phyloP scores from a whole-genome alignment of 1,140 invertebrate species.

The Berghia stephanieae region DNA sequence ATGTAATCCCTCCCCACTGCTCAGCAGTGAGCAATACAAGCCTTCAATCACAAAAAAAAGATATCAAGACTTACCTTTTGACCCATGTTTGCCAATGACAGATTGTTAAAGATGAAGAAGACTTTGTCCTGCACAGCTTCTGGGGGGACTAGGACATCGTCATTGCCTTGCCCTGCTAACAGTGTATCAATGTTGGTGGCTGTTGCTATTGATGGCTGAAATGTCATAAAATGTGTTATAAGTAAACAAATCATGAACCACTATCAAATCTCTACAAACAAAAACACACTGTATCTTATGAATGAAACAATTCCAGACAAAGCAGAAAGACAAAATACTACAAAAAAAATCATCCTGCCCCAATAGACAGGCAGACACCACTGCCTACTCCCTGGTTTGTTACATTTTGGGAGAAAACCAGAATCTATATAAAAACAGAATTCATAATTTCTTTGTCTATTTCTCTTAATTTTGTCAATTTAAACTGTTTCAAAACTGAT shows the following conservation, averaged over 20 bases:
- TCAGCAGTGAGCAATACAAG: no score
- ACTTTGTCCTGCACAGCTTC: slow-evolving; percentile 82
- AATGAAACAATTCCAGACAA: not conserved
- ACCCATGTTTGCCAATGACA: slow-evolving; percentile 93
- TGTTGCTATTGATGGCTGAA: slow-evolving; percentile 89
- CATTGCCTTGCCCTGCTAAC: slow-evolving; percentile 86
- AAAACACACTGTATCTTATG: not conserved
- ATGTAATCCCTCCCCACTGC: no score
- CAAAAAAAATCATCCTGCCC: not conserved
- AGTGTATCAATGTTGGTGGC: slow-evolving; percentile 98
- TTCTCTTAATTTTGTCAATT: no score
- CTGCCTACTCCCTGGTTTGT: no score
- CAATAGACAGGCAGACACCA: not conserved
- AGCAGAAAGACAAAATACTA: not conserved
- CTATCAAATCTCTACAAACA: not conserved
- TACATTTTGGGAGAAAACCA: no score
- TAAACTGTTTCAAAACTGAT: no score
- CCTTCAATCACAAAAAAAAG: no score
- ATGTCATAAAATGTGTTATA: slow-evolving; percentile 18
- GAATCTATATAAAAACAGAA: no score
- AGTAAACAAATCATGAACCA: not conserved
- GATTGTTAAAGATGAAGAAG: slow-evolving; percentile 99
- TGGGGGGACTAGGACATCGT: slow-evolving; percentile 74
- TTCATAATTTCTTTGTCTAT: no score
- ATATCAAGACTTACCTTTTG: slow-evolving; percentile 75